A percentile compares a stretch with the other conserved stretches of the same genome.
Conservation (phyloP, 2,797 vertebrate species). For the Anguilla anguilla region DNA sequence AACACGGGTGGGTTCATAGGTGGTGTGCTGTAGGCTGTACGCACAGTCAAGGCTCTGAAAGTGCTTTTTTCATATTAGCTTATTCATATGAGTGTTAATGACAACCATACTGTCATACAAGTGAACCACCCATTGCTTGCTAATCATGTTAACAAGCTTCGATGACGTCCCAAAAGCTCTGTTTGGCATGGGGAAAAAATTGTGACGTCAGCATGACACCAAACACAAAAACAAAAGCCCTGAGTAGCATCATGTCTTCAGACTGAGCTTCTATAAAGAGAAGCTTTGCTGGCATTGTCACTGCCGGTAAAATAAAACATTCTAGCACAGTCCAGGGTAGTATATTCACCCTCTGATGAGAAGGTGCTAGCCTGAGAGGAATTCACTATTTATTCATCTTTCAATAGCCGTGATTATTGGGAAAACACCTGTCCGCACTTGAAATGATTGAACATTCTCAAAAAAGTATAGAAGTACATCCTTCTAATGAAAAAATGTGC, state of each 20-base stretch:
- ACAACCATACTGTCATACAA: too few relatives aligned
- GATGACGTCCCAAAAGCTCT: not conserved
- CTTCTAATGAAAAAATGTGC: not conserved
- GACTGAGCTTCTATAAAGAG: not conserved
- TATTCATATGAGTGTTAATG: not conserved
- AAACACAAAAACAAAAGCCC: not conserved
- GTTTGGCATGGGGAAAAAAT: not conserved
- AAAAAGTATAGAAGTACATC: not conserved
- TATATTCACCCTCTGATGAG: not conserved
- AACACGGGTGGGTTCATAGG: not conserved
- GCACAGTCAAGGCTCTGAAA: not conserved
- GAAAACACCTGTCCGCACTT: not conserved
- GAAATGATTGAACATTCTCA: not conserved
- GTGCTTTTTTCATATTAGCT: not conserved
- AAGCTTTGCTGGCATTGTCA: not conserved
- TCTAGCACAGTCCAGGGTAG: not conserved
- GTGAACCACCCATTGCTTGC: not conserved
- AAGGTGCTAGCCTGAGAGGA: not conserved
- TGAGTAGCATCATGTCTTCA: not conserved
- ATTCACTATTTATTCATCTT: not conserved
- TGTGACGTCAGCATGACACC: not conserved
- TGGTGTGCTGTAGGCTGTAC: not conserved
- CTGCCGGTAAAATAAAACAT: not conserved
- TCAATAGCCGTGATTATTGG: not conserved
- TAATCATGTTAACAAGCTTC: not conserved